Base-by-base conservation (phyloP, 2,888 invertebrate species). In the Tigriopus californicus region DNA sequence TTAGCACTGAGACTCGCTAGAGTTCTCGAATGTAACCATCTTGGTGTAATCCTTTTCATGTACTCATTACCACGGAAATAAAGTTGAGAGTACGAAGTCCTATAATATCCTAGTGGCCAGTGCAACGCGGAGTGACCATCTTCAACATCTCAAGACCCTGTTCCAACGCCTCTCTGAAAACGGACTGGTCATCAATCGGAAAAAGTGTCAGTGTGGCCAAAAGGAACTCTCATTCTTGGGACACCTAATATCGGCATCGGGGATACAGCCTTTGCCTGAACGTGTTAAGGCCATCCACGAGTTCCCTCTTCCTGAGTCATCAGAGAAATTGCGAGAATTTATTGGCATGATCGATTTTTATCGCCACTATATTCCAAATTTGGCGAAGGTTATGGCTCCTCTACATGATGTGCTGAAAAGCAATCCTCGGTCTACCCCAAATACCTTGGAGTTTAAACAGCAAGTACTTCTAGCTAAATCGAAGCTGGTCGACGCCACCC, bases 81-180 rank as follows among this genome's bases (percentile, higher is more conserved):
- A n/a, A n/a, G n/a, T n/a, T n/a, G n/a, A n/a, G n/a, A n/a, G n/a
- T n/a, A n/a, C n/a, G n/a, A n/a, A n/a, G n/a, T n/a, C n/a, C n/a
- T n/a, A n/a, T n/a, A n/a, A n/a, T n/a, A 66, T 70, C 44, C 58
- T 70, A 8, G 24, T 51, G n/a, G 51, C 51, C 15, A 51, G 51
- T 51, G n/a, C 15, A 4, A 5, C 18, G n/a, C 6, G 3, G 4
- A n/a, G 8, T 2, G 24, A n/a, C 3, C 15, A 51, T 24, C 3
- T 4, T 8, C n/a, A 15, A 4, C 51, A 51, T 22, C 15, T 51
- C 6, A 3, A 13, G 2, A 18, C 51, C 6, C 8, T 51, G n/a
- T 22, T 51, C n/a, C 3, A 13, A 8, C 51, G 22, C n/a, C 15
- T 51, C 15, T n/a, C n/a, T 5, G 3, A 4, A 4, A 18, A 33